Evolutionary conservation across 1,140 invertebrate genomes (phyloP).

Genomic region (Schlechtendalia chinensis): DNA sequence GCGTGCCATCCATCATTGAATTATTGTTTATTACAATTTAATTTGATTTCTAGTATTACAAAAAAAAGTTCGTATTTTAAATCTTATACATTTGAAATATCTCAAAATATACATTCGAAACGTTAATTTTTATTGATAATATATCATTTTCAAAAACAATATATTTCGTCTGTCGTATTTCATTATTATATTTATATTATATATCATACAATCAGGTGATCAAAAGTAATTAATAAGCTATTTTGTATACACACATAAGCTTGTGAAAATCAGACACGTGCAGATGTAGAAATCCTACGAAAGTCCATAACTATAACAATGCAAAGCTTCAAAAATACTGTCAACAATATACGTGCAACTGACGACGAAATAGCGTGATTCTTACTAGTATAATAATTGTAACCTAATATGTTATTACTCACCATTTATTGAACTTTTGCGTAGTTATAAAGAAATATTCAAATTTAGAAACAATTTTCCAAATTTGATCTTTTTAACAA

Average conservation of each 20-base stretch:
- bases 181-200: no score
- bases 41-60: no score
- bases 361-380: neutral
- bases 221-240: neutral
- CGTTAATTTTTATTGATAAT: no score
- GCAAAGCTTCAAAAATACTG: neutral
- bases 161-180: neutral
- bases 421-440: slow-evolving; percentile 4
- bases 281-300: neutral
- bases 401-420: neutral
- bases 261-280: neutral
- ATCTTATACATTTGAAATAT: no score
- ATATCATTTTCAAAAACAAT: no score
- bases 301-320: neutral
- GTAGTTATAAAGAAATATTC: slow-evolving; percentile 11
- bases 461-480: slow-evolving; percentile 12
- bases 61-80: no score
- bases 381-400: neutral
- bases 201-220: neutral
- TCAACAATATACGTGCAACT: neutral
- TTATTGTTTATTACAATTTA: no score
- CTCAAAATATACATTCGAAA: no score
- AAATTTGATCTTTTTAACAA: neutral
- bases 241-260: no score
- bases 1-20: neutral